A percentile compares a stretch with the other conserved stretches of the same genome.
phyloP scores from a whole-genome alignment of 1,140 invertebrate genomes.

The Sesamia nonagrioides region DNA sequence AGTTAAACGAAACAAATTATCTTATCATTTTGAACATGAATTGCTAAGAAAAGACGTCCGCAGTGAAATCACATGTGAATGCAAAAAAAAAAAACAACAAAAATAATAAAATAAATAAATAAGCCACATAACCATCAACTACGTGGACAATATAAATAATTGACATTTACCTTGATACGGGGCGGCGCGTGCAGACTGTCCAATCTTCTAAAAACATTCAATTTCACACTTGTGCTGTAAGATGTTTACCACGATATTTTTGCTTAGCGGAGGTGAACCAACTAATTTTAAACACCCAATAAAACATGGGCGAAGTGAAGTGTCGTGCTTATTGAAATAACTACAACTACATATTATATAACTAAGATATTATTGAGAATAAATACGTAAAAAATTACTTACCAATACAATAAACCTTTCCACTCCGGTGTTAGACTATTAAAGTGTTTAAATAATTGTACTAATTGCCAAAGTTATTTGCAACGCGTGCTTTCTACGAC shows the following conservation, averaged over 20 bases:
- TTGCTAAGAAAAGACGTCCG: constrained; percentile 80
- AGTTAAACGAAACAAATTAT: constrained; percentile 54
- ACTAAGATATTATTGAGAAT: constrained; percentile 44
- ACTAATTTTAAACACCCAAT: constrained; percentile 43
- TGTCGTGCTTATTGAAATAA: constrained; percentile 63
- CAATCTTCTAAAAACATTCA: constrained; percentile 61
- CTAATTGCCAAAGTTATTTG: constrained; percentile 45
- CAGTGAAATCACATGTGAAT: constrained; percentile 88
- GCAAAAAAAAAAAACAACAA: constrained; percentile 79
- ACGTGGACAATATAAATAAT: constrained; percentile 69
- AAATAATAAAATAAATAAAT: constrained; percentile 82
- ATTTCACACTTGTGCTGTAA: constrained; percentile 58
- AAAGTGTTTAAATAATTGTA: constrained; percentile 42
- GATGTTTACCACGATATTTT: constrained; percentile 42
- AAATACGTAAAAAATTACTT: constrained; percentile 69
- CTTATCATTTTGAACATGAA: constrained; percentile 74
- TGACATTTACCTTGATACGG: constrained; percentile 65
- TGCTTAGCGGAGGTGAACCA: constrained; percentile 41
- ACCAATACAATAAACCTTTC: constrained; percentile 64
- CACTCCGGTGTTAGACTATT: constrained; percentile 60
- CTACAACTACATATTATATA: constrained; percentile 55
- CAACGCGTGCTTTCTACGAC: constrained; percentile 47
- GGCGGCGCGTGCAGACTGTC: constrained; percentile 46
- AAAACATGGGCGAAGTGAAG: constrained; percentile 55
- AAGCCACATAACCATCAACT: constrained; percentile 84